These are phyloP conservation scores for Phanerotoma sp. DNA, from an alignment of 2,888 invertebrate genomes.

Conservation along the genomic window DNA sequence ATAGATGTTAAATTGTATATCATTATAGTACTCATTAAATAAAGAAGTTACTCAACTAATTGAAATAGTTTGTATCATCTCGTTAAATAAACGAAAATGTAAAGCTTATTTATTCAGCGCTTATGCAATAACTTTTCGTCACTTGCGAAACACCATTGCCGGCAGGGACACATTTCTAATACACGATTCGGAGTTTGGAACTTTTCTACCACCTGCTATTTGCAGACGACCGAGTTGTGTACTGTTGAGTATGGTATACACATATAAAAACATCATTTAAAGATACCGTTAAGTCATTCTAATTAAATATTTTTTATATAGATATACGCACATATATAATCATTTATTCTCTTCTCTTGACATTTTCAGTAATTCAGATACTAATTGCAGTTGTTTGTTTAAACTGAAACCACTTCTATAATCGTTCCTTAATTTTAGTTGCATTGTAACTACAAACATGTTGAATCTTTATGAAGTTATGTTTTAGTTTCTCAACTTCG, in stretches of 20 bases:
- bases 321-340: not conserved
- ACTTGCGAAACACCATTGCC: conserved; percentile 10
- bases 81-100: too few species aligned
- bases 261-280: conserved; percentile 7
- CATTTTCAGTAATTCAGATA: too few species aligned
- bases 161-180: conserved; percentile 10
- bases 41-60: not conserved
- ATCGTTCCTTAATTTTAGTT: too few species aligned
- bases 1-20: too few species aligned
- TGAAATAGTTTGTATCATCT: not conserved
- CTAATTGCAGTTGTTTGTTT: too few species aligned
- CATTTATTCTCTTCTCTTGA: too few species aligned
- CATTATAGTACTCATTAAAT: too few species aligned
- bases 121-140: not conserved
- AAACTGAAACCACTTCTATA: too few species aligned
- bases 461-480: too few species aligned
- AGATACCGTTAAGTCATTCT: conserved; percentile 6
- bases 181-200: not conserved
- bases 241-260: not conserved
- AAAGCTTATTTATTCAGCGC: not conserved
- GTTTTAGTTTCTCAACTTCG: too few species aligned
- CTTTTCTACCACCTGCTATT: conserved; percentile 11
- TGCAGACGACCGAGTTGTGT: too few species aligned
- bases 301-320: not conserved
- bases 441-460: too few species aligned